Evolutionary conservation across 2,113 vertebrate species (phyloP), one percentile per base, ranked within the genome.

Genomic region (Mionectes macconnelli): DNA sequence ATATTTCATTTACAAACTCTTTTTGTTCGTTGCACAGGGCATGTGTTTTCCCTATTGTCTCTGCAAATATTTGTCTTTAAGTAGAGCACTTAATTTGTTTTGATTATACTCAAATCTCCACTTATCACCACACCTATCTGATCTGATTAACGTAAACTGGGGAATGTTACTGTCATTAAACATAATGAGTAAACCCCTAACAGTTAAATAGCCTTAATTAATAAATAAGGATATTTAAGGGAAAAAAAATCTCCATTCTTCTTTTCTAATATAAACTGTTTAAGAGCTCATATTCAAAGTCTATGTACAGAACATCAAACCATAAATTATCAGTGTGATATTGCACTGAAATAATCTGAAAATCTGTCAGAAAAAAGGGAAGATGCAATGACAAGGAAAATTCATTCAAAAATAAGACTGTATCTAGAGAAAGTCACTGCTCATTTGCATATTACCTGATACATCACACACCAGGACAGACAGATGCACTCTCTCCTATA

Each of bases 51-150:
- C 53, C 20, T 49, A 9, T 56, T 78, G 28, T 15, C 19, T 91
- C 33, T 70, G 30, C 47, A 92, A 95, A 90, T 95, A 86, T 66
- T 53, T 64, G 39, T 68, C 47, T 39, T 75, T 82, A 90, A 92
- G 39, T 39, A 31, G 28, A 84, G 77, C 40, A 42, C 18, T 89
- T 93, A 70, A 87, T 93, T 95, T 6, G 82, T 94, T 94, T 92
- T 75, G 10, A 87, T 92, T 67, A 49, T 73, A 31, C 57, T 67
- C 37, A 84, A 42, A 30, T 77, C 60, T 95, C 69, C 81, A 52
- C 56, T 97, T 87, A 37, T 74, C 53, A 67, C 7, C 62, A 73
- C 44, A 72, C 40, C 76, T 91, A 94, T 86, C 81, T 93, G 93
- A 87, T 83, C 25, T 83, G 79, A 84, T 95, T 94, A 91, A 59